Conservation (phyloP, 2,113 vertebrate genomes). For the Prinia subflava region DNA sequence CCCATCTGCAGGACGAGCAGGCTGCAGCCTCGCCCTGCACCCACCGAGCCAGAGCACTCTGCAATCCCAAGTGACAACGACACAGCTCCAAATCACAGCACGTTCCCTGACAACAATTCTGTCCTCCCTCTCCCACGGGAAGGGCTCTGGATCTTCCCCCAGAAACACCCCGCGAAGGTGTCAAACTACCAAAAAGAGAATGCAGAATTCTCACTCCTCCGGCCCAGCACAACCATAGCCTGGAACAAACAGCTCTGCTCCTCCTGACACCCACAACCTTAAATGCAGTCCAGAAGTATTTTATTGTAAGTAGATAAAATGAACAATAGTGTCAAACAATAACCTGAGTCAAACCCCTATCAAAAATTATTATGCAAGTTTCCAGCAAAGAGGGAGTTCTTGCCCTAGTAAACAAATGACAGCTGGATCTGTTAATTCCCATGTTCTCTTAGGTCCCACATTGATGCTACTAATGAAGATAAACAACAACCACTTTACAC, state of each 20-base stretch:
- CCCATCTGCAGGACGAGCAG: accelerated
- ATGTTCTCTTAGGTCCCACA: not conserved
- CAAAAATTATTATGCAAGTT: not conserved
- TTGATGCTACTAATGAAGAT: not conserved
- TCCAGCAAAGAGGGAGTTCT: not conserved
- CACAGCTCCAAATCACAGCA: not conserved
- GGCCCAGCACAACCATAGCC: not conserved
- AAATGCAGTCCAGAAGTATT: not conserved
- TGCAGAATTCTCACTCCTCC: not conserved
- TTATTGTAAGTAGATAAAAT: not conserved
- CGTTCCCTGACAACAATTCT: accelerated
- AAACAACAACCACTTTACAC: not conserved
- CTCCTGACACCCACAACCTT: not conserved
- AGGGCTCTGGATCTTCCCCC: too few species aligned
- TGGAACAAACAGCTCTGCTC: not conserved
- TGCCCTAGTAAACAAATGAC: not conserved
- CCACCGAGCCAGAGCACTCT: not conserved
- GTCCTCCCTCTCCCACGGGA: accelerated
- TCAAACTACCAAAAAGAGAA: not conserved
- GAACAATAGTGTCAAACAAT: not conserved
- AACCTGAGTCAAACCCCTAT: not conserved
- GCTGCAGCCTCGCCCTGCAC: not conserved
- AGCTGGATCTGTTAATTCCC: not conserved
- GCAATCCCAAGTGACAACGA: accelerated
- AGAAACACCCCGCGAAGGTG: not conserved